Evolutionary conservation across 2,113 vertebrate species (phyloP).

Genomic region (Bujurquina vittata): DNA sequence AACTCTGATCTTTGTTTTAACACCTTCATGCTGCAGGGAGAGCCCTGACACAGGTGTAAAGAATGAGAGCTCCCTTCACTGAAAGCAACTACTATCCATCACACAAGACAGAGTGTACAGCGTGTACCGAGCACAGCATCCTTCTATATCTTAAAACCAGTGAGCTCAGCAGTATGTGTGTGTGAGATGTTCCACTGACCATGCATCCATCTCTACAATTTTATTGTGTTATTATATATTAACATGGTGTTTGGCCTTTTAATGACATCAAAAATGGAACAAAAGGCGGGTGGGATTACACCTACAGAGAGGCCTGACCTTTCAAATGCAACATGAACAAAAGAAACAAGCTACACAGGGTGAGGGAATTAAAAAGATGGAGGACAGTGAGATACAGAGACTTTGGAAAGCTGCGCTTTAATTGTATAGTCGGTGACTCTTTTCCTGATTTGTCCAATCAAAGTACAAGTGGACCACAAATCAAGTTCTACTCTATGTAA

Average conservation of each 20-base stretch:
- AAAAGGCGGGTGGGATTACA: background rate
- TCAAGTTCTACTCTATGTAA: background rate
- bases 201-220: background rate
- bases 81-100: background rate
- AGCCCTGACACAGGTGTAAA: background rate
- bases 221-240: background rate
- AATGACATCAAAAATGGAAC: constrained; percentile 4
- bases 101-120: background rate
- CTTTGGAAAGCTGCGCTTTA: background rate
- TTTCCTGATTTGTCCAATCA: background rate
- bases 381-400: background rate
- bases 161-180: background rate
- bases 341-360: background rate
- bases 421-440: background rate
- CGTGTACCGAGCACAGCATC: background rate
- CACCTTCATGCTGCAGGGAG: background rate
- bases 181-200: background rate
- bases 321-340: constrained; percentile 17
- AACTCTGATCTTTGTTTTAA: background rate
- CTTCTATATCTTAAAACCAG: background rate
- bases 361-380: background rate
- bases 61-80: background rate
- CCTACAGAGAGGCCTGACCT: constrained; percentile 35
- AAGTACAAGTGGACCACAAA: background rate
- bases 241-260: constrained; percentile 33